These are phyloP conservation scores for Leptinotarsa peninsularis DNA, from an alignment of 2,888 invertebrate species.

Conservation along the genomic window DNA sequence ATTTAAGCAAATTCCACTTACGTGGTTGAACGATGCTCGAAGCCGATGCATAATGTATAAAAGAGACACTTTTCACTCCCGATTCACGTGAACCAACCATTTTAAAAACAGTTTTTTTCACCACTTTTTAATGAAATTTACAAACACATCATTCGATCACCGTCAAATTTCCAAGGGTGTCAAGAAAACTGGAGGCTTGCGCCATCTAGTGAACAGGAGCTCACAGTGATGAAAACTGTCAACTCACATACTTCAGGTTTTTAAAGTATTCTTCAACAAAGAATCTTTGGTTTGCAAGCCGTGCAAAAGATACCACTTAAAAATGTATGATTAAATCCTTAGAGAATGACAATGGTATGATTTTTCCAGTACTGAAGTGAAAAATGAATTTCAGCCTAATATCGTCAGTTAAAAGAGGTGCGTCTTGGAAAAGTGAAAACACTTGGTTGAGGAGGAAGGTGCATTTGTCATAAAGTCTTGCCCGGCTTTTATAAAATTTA, in stretches of 20 bases:
- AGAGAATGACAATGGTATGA: too few relatives aligned
- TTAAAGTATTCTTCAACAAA: too few relatives aligned
- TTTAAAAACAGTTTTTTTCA: constrained; percentile 47
- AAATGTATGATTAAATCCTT: too few relatives aligned
- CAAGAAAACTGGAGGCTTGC: constrained; percentile 2
- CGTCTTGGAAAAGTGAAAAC: too few relatives aligned
- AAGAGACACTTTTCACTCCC: constrained; percentile 56
- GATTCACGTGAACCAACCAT: constrained; percentile 58
- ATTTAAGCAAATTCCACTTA: constrained; percentile 51
- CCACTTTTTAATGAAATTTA: constrained; percentile 45
- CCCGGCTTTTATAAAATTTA: too few relatives aligned
- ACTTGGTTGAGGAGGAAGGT: too few relatives aligned
- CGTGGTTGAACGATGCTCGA: constrained; percentile 60
- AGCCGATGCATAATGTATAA: constrained; percentile 55
- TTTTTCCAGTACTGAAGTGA: too few relatives aligned
- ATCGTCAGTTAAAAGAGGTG: too few relatives aligned
- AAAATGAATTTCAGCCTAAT: too few relatives aligned
- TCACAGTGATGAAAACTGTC: neutral
- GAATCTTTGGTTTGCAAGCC: too few relatives aligned
- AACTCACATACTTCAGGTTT: neutral
- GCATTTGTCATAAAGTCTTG: too few relatives aligned
- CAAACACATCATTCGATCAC: constrained; percentile 42
- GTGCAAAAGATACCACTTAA: too few relatives aligned
- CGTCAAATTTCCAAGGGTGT: constrained; percentile 33
- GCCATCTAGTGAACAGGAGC: constrained; percentile 32